Evolutionary conservation across 2,113 vertebrate genomes (phyloP), one percentile per base, ranked within the genome.

Genomic region (Gallinago media): DNA sequence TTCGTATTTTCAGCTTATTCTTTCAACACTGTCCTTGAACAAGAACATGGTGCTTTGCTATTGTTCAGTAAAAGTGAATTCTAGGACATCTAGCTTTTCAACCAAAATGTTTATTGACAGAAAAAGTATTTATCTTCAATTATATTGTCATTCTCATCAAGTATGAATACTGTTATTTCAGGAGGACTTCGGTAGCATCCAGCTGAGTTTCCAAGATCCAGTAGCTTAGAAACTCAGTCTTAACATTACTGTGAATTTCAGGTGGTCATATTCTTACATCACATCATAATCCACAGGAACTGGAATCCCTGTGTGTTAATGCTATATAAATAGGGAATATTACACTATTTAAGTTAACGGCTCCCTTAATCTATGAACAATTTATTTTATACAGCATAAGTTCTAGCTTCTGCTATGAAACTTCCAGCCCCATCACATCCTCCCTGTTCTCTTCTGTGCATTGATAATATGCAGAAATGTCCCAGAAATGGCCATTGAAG

Each of bases 71-170:
- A 67, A 82, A 85, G 79, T 70, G 34, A 29, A 56, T 71, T 88
- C 31, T 59, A 81, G 46, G 38, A 13, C 49, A 75, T 74, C 77
- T 68, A 82, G 54, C 18, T 94, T 94, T 95, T 85, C 66, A 88
- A 92, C 68, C 8, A 52, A 79, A 32, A 61, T 67, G 22, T 77
- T 88, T 93, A 96, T 95, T 94, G 92, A 81, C 78, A 92, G 61
- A 44, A 89, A 67, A 91, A 66, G 9, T 59, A 68, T 67, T 89
- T 91, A 8, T 83, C 92, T 91, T 74, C 80, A 85, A 44, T 81
- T 92, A 54, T 65, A 36, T 16, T 94, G 55, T 46, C 47, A 54
- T 40, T 78, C 36, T 21, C 42, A 46, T 34, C 50, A 84, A 92
- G 25, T 50, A 25, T 84, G 63, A 85, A 73, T 85, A 22, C 46